A percentile compares a stretch with the other conserved stretches of the same genome.
Conservation (phyloP, 1,140 invertebrate genomes). For the Conus betulinus region DNA sequence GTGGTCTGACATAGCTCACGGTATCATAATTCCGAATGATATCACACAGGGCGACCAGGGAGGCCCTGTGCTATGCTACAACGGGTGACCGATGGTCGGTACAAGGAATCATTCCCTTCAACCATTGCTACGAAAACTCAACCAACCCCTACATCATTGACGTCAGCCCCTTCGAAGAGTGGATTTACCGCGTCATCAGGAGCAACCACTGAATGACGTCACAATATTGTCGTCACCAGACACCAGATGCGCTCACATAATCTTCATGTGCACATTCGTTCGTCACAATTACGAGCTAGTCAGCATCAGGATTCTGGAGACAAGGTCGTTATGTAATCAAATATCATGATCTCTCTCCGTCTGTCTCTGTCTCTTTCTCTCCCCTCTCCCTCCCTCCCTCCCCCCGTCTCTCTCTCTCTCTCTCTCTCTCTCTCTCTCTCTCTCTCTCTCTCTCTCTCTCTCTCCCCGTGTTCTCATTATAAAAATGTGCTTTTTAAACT, state of each 20-base stretch:
- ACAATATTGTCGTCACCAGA: not conserved
- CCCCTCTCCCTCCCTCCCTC: too few relatives aligned
- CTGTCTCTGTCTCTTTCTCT: too few relatives aligned
- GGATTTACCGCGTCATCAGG: constrained; percentile 26
- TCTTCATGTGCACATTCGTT: not conserved
- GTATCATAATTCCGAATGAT: not conserved
- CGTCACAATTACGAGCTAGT: not conserved
- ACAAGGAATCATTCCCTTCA: constrained; percentile 29
- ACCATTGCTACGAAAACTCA: not conserved
- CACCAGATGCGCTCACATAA: not conserved
- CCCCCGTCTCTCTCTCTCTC: too few relatives aligned
- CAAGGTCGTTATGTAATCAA: not conserved
- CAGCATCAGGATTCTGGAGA: not conserved
- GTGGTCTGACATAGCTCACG: not conserved
- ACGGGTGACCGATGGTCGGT: constrained; percentile 24
- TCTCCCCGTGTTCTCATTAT: too few relatives aligned
- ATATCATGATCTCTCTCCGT: too few relatives aligned
- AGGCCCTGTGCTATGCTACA: constrained; percentile 28
- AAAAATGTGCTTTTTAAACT: too few relatives aligned
- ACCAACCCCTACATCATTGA: constrained; percentile 23
- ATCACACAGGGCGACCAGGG: constrained; percentile 36
- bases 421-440: too few relatives aligned
- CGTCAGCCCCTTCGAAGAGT: not conserved
- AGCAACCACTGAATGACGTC: not conserved
- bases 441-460: too few relatives aligned